These are phyloP conservation scores for Drosophila willistoni DNA, from an alignment of 1,140 invertebrate genomes.

Conservation along the genomic window DNA sequence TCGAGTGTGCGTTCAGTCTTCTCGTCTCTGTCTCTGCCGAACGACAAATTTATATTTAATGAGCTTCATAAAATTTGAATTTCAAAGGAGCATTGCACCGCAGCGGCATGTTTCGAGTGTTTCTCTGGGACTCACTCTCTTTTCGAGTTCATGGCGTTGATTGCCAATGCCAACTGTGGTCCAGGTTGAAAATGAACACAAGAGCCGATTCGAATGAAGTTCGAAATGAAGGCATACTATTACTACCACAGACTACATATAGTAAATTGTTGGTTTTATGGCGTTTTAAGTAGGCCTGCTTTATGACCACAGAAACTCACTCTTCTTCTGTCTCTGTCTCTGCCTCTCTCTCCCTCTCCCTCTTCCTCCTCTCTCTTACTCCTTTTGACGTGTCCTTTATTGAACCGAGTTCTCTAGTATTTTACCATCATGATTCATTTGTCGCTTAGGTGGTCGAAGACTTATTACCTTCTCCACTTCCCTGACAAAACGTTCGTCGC, in stretches of 20 bases:
- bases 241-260: constrained; percentile 15
- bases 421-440: constrained; percentile 62
- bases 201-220: constrained; percentile 22
- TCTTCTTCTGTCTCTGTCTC: constrained; percentile 24
- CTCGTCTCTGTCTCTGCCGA: constrained; percentile 47
- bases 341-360: constrained; percentile 24
- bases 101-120: constrained; percentile 66
- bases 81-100: constrained; percentile 82
- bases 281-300: constrained; percentile 82
- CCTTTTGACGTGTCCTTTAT: not conserved
- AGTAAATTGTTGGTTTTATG: constrained; percentile 82
- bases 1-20: not conserved
- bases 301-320: constrained; percentile 45
- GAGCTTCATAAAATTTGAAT: constrained; percentile 83
- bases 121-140: constrained; percentile 3
- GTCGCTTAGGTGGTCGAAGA: constrained; percentile 72
- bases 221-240: constrained; percentile 45
- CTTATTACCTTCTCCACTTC: constrained; percentile 75
- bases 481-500: constrained; percentile 71
- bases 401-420: constrained; percentile 24
- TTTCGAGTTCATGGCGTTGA: constrained; percentile 41
- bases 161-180: constrained; percentile 40
- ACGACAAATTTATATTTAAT: constrained; percentile 84
- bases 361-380: not conserved
- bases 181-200: constrained; percentile 3